Evolutionary conservation across 2,888 invertebrate species (phyloP), one percentile per base, ranked within the genome.

Genomic region (Tipula confusa): DNA sequence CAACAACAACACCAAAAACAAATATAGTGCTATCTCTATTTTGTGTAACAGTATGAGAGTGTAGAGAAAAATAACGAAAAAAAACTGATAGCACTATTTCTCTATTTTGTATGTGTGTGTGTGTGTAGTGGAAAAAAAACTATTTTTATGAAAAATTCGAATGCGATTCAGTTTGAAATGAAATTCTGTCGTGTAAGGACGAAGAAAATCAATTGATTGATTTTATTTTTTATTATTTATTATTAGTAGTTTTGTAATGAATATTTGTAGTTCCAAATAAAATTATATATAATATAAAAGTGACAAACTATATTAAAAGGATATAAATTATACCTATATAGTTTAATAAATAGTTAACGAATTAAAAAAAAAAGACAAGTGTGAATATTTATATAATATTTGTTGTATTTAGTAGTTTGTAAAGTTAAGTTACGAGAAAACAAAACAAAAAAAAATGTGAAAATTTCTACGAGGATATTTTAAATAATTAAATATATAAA

Each of bases 101-200:
- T 80, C 80, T 29, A 80, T 80, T 29, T 29, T 31, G 80, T 15
- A 1, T 64, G 64, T 64, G 6, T n/a, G 6, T 3, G 64, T 64
- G 5, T 29, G 31, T 80, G 29, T 29, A 29, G 80, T 80, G 29
- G 29, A 31, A 80, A 15, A 80, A 80, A 80, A 80, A 80, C 31
- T 80, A 80, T 80, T 80, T 80, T 80, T 80, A 29, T 80, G 29
- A 80, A 29, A 29, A 29, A 15, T 80, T 29, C 29, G 31, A 80
- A 80, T 80, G 29, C 80, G 31, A 80, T 80, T 80, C 85, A 85
- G 85, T 85, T 85, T 83, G 84, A 84, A 85, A 85, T 85, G 85
- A 84, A 84, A 85, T 84, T 85, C 84, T 85, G 85, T 85, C 84
- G 85, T 84, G 85, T 84, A 84, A 84, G 85, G 85, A 85, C 85